Evolutionary conservation across 2,113 vertebrate genomes (phyloP).

Genomic region (Uria lomvia): DNA sequence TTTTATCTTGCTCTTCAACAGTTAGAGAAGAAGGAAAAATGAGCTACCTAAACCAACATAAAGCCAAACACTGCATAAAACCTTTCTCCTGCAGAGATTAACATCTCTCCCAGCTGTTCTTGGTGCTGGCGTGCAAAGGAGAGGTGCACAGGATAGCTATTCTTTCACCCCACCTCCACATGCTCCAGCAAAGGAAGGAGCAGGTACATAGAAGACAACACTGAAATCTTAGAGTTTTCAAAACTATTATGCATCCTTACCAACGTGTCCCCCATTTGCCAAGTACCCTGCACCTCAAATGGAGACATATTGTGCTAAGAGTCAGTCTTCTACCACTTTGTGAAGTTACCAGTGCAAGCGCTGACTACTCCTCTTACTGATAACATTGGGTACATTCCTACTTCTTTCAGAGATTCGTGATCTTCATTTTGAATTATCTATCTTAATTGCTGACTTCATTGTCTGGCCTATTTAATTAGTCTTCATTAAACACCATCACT

Average conservation of each 20-base stretch:
- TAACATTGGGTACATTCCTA: background rate
- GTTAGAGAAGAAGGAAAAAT: background rate
- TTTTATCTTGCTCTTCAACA: background rate
- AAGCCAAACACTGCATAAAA: background rate
- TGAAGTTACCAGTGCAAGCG: background rate
- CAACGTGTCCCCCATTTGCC: background rate
- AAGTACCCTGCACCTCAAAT: background rate
- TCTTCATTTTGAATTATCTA: background rate
- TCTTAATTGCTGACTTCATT: background rate
- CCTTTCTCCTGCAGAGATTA: background rate
- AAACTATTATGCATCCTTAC: background rate
- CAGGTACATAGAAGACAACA: background rate
- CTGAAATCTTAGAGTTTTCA: background rate
- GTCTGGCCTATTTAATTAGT: background rate
- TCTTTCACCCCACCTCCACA: background rate
- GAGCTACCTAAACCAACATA: background rate
- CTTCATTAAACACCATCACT: background rate
- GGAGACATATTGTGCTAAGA: background rate
- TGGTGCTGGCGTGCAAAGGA: background rate
- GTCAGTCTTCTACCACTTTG: background rate
- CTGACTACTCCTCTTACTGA: background rate
- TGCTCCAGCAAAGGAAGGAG: background rate
- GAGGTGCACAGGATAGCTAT: accelerated
- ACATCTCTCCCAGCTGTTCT: background rate
- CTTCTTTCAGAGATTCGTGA: background rate